These are phyloP conservation scores for Pteria penguin DNA, from an alignment of 2,888 invertebrate genomes.

Conservation along the genomic window DNA sequence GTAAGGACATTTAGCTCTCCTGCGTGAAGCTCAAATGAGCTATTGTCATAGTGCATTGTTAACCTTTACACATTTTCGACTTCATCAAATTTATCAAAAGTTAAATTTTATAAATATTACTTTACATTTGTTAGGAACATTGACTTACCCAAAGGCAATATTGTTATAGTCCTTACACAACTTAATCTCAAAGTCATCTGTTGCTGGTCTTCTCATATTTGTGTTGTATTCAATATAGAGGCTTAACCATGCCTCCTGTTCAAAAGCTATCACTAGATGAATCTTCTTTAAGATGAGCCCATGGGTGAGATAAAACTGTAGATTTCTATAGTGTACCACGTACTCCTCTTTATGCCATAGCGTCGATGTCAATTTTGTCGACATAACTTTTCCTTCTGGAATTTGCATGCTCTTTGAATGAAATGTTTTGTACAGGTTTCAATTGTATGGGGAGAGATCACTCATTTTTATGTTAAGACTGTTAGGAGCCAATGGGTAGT, in stretches of 20 bases:
- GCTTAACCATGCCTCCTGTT: slow-evolving; percentile 69
- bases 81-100: too few species aligned
- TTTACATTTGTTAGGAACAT: too few species aligned
- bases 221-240: slow-evolving; percentile 70
- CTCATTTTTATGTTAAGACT: not conserved
- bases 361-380: not conserved
- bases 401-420: not conserved
- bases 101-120: too few species aligned
- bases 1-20: too few species aligned
- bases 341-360: not conserved
- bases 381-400: not conserved
- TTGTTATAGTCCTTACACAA: not conserved
- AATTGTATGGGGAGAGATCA: not conserved
- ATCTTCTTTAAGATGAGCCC: slow-evolving; percentile 62
- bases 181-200: not conserved
- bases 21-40: too few species aligned
- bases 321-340: slow-evolving; percentile 26
- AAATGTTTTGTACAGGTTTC: not conserved
- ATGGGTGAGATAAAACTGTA: slow-evolving; percentile 51
- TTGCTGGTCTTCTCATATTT: slow-evolving; percentile 54
- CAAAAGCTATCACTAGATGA: slow-evolving; percentile 70
- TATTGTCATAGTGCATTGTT: not conserved
- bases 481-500: not conserved
- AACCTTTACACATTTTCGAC: too few species aligned
- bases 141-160: not conserved